Evolutionary conservation across 1,140 invertebrate genomes (phyloP).

Genomic region (Apocrypta bakeri): DNA sequence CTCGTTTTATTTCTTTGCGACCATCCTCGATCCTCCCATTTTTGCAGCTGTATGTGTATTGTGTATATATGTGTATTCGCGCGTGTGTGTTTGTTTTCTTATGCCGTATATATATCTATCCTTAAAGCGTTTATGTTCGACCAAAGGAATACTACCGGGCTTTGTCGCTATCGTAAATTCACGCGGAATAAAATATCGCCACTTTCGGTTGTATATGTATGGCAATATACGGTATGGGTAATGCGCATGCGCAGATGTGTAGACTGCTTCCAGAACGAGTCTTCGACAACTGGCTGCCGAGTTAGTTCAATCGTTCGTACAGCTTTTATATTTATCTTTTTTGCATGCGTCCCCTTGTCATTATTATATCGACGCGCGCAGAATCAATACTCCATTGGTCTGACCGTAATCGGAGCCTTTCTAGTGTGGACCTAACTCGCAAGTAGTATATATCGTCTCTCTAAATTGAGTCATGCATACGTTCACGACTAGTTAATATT

Average conservation of each 20-base stretch:
- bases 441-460: no score
- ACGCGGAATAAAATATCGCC: constrained; percentile 20
- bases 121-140: constrained; percentile 4
- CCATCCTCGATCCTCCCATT: not conserved
- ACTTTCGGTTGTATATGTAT: not conserved
- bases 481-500: no score
- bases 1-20: constrained; percentile 26
- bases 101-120: not conserved
- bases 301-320: no score
- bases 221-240: not conserved
- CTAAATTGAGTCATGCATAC: no score
- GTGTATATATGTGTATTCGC: not conserved
- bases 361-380: no score
- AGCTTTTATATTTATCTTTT: no score
- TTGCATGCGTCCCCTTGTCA: no score
- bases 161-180: constrained; percentile 11
- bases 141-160: not conserved
- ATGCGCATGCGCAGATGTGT: not conserved
- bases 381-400: no score
- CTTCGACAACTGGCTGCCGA: no score
- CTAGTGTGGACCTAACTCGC: no score
- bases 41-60: not conserved
- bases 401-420: no score
- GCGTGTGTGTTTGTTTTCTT: not conserved
- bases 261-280: not conserved